Base-by-base conservation (phyloP, 2,888 invertebrate species). In the Lasioglossum pauxillum region DNA sequence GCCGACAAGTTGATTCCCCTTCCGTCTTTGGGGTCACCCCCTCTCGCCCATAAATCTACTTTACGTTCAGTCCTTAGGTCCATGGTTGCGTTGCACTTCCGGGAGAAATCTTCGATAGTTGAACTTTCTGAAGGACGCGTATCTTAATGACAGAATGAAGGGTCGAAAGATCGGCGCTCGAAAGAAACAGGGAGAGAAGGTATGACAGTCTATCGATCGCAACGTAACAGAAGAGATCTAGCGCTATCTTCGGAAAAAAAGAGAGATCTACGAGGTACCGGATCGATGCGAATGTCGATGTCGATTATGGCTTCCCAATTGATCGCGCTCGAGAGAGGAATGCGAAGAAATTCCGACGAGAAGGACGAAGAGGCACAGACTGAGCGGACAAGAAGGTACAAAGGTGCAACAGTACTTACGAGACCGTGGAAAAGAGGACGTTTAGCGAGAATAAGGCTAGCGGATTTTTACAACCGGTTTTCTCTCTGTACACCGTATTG, bases 251-350 rank as follows among this genome's bases (percentile, higher is more conserved):
- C 38, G 35, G 27, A 46, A n/a, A 35, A 69, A 38, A 77, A 10
- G 38, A 35, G 31, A 75, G 73, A 75, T 81, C 75, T 72, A 83
- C 67, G 57, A 77, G 71, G 57, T 83, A 35, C 78, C 35, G 31
- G 74, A 80, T 78, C 64, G 57, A 67, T 46, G n/a, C 60, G 60
- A 81, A 89, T 88, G 81, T 88, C 82, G 88, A 89, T 88, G 88
- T 80, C 85, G 82, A 82, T 89, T 74, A 73, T 83, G 81, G 46
- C n/a, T 8, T 46, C 64, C 27, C 60, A 72, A 80, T 60, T 60
- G 64, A 53, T 78, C 31, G 27, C 57, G 73, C 14, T 57, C 53
- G 35, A 75, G 49, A 53, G 38, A 69, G 53, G 53, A 53, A 53
- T n/a, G 23, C 53, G 23, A 64, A 5, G 64, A 64, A 7, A 64